phyloP scores from a whole-genome alignment of 2,113 vertebrate species.

The Emydocephalus ijimae region DNA sequence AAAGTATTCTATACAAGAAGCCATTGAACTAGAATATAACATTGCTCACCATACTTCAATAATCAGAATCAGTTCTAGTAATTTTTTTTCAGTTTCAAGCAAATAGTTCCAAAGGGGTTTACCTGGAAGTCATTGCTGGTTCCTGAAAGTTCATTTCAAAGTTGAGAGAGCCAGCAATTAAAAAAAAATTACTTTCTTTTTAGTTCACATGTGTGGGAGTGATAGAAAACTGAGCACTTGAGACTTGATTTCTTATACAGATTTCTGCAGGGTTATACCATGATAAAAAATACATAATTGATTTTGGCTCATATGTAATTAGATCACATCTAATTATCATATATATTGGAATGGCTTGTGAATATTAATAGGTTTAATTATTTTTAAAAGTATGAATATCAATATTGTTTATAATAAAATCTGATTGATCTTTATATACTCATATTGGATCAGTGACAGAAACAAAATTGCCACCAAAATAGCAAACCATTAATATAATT shows the following conservation, averaged over 20 bases:
- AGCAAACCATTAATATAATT: neutral
- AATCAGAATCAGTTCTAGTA: neutral
- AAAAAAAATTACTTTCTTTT: neutral
- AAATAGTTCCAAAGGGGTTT: neutral
- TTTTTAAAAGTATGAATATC: neutral
- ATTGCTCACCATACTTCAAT: neutral
- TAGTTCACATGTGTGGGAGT: neutral
- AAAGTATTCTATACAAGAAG: too few species aligned
- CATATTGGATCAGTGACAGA: neutral
- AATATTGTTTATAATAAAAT: slow-evolving; percentile 1
- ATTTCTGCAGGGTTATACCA: neutral
- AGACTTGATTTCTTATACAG: neutral
- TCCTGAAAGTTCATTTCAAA: neutral
- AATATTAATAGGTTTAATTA: neutral
- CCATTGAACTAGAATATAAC: neutral
- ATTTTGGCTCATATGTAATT: neutral
- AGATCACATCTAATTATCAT: rapidly evolving
- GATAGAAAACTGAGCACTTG: neutral
- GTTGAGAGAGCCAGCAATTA: neutral
- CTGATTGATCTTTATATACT: neutral
- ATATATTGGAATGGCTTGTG: neutral
- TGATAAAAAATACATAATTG: neutral
- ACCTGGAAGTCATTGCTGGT: neutral
- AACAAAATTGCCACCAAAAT: neutral
- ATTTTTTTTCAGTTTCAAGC: neutral